Evolutionary conservation across 2,113 vertebrate species (phyloP).

Genomic region (Pteronura brasiliensis): DNA sequence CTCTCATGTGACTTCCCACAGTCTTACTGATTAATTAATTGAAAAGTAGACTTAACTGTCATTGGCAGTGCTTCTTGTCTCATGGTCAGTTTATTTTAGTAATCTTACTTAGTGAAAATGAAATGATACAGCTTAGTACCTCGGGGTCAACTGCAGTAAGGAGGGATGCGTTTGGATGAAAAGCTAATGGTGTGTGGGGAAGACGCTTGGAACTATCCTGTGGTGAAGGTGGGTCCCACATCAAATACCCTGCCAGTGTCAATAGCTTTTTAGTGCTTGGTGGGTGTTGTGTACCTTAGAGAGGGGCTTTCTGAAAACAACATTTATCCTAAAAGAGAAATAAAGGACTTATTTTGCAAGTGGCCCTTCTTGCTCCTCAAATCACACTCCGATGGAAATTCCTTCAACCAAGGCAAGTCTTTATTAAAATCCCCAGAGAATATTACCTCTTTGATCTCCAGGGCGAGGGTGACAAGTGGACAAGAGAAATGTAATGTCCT

Average conservation of each 20-base stretch:
- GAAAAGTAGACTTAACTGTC: neutral
- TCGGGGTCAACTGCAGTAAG: neutral
- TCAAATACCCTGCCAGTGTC: neutral
- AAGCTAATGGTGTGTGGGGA: neutral
- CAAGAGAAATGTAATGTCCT: neutral
- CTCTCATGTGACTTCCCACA: neutral
- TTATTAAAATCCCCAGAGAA: neutral
- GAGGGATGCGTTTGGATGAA: neutral
- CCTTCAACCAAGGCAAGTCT: neutral
- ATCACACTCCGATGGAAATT: neutral
- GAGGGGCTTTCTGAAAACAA: neutral
- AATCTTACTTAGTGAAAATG: neutral
- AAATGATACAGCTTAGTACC: neutral
- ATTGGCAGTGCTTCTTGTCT: neutral
- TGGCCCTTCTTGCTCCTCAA: neutral
- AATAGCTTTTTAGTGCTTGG: neutral
- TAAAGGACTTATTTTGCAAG: neutral
- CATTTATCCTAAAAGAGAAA: neutral
- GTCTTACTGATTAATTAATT: neutral
- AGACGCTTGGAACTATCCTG: neutral
- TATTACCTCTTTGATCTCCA: neutral
- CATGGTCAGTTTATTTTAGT: neutral
- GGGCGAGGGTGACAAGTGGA: neutral
- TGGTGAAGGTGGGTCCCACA: neutral
- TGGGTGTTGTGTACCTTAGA: neutral